Evolutionary conservation across 2,888 invertebrate genomes (phyloP).

Genomic region (Cephus runcator): DNA sequence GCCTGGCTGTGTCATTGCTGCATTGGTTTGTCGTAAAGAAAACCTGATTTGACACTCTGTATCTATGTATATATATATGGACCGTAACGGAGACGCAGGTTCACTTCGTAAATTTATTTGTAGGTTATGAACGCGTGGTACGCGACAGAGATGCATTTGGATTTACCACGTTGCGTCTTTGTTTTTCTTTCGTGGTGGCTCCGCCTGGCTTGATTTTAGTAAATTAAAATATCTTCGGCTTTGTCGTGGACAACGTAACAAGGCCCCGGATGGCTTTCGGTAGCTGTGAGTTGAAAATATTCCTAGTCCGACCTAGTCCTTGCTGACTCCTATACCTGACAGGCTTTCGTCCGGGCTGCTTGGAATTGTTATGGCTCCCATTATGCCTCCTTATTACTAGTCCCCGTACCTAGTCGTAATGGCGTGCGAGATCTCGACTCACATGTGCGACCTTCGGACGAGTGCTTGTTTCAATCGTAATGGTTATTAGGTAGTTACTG

Average conservation of each 20-base stretch:
- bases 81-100: neutral
- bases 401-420: neutral
- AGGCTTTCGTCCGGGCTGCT: neutral
- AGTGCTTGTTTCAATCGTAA: neutral
- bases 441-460: neutral
- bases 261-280: neutral
- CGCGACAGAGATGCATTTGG: neutral
- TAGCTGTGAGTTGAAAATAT: neutral
- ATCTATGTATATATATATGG: neutral
- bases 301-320: neutral
- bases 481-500: neutral
- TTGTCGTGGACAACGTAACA: neutral
- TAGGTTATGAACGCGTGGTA: neutral
- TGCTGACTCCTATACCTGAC: neutral
- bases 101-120: neutral
- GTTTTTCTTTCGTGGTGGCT: neutral
- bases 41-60: neutral
- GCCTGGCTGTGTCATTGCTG: constrained; percentile 1
- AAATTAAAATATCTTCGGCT: neutral
- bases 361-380: neutral
- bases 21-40: neutral
- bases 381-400: neutral
- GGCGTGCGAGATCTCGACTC: neutral
- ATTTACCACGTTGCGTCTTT: neutral
- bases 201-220: neutral